phyloP scores from a whole-genome alignment of 64 coral and sea anemone genomes.

The Dendrophyllia cribrosa region DNA sequence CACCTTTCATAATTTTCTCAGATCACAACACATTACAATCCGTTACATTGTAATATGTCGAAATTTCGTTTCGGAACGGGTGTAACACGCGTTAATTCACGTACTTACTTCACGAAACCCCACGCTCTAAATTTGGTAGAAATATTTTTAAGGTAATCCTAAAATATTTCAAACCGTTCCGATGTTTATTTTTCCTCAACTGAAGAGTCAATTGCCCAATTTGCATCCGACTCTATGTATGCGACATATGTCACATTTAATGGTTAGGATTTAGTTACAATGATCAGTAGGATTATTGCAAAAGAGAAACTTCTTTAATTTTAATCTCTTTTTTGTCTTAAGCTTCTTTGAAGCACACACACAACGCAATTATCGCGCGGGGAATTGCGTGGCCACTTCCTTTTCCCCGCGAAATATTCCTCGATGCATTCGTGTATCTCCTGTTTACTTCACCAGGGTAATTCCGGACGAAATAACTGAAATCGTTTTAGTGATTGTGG shows the following conservation, averaged over 20 bases:
- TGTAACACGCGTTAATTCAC: not conserved
- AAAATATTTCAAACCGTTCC: not conserved
- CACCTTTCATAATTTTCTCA: too few relatives aligned
- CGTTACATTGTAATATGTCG: not conserved
- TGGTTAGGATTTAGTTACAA: not conserved
- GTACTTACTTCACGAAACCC: not conserved
- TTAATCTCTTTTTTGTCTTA: not conserved
- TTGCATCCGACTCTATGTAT: not conserved
- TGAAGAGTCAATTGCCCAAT: not conserved
- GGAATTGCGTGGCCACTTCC: not conserved
- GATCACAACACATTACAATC: too few relatives aligned
- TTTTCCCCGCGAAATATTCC: not conserved
- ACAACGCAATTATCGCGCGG: not conserved
- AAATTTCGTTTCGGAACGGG: not conserved
- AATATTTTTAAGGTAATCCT: not conserved
- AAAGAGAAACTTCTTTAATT: not conserved
- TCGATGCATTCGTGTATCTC: not conserved
- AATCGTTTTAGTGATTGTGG: constrained; percentile 14
- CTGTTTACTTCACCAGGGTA: not conserved
- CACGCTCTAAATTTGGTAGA: constrained; percentile 9
- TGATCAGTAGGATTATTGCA: not conserved
- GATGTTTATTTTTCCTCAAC: not conserved
- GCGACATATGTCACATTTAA: not conserved
- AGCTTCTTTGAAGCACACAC: not conserved
- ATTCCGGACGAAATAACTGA: constrained; percentile 23